Evolutionary conservation across 2,888 invertebrate species (phyloP), one percentile per base, ranked within the genome.

Genomic region (Drymonia ruficornis): DNA sequence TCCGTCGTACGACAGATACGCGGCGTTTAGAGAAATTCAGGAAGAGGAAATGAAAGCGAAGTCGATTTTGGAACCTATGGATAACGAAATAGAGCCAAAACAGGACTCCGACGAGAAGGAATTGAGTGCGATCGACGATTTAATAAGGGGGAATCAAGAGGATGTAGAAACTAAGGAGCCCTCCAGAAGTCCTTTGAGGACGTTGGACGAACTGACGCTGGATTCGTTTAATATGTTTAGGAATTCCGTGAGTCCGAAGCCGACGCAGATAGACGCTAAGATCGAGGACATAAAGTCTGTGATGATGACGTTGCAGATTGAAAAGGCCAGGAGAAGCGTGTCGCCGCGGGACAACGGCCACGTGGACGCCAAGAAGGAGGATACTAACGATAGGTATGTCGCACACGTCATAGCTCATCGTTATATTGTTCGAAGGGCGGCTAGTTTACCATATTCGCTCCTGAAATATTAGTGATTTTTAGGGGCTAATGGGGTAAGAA

Each of bases 11-110:
- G 98, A 98, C 79, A 94, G 97, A 68, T 98, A 98, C 81, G 98
- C 98, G 0, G 98, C 96, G 0, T 98, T 98, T 74, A 93, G 98
- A 60, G 98, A 98, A 88, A 94, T 97, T 67, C 96, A 97, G 67
- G 95, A 97, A 72, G 96, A 96, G 79, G 95, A 95, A 67, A 83
- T 95, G 29, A 95, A 95, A 78, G 76, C 86, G 0, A 88, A 86
- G 62, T 84, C 90, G 0, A 81, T 89, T 42, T 59, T 91, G 54
- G 86, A 87, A 31, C 84, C 88, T 0, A 63, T 78, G 0, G 87
- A 86, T 44, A 64, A 55, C 13, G 82, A 81, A 9, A 63, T 70
- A 13, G 85, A 81, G 56, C 70, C 78, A 0, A 91, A 87, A 63
- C 86, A 85, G 29, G 91, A 92, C 49, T 86, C 82, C 0, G 90